Conservation (phyloP, 2,113 vertebrate genomes). For the Mobula hypostoma region DNA sequence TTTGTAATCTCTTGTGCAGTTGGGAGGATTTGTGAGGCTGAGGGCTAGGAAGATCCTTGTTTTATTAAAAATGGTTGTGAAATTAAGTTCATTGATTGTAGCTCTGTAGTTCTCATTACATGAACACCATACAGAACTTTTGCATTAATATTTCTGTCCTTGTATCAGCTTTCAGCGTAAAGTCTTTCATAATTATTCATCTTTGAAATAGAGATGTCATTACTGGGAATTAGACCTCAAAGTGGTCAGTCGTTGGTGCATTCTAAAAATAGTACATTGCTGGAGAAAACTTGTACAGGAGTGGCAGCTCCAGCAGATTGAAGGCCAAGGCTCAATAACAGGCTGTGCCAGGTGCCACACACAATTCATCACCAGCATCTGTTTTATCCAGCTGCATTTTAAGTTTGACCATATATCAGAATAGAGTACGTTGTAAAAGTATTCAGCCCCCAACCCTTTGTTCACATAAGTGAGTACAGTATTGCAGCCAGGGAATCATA, state of each 20-base stretch:
- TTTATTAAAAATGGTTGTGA: conserved; percentile 18
- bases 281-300: not conserved
- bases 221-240: not conserved
- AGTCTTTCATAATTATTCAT: not conserved
- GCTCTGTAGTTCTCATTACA: conserved; percentile 19
- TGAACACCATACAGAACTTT: not conserved
- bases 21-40: conserved; percentile 32
- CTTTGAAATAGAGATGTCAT: not conserved
- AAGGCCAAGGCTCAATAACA: not conserved
- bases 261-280: not conserved
- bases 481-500: too few species aligned
- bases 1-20: conserved; percentile 24
- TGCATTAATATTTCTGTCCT: not conserved
- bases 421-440: not conserved
- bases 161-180: conserved; percentile 2
- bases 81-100: not conserved
- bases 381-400: conserved; percentile 11
- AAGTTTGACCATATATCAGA: not conserved
- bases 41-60: conserved; percentile 38
- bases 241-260: not conserved
- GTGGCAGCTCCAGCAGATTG: not conserved
- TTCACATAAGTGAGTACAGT: too few species aligned
- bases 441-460: too few species aligned
- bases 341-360: not conserved
- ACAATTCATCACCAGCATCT: conserved; percentile 32